Base-by-base conservation (phyloP, 2,888 invertebrate species). In the Brachypalpus laphriformis region DNA sequence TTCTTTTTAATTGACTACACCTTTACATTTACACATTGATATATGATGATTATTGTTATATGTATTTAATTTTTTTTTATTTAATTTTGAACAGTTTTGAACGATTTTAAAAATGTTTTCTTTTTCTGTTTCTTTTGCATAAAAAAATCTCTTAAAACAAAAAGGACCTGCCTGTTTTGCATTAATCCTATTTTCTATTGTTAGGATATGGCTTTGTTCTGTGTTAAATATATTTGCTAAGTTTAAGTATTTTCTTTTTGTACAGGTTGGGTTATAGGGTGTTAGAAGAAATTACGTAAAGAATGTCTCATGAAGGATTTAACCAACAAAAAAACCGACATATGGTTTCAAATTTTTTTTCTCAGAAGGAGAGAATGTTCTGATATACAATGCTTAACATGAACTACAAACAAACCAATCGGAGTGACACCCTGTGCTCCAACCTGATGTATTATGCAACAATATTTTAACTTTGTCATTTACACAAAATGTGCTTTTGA, bases 111-210 rank as follows among this genome's bases (percentile, higher is more conserved):
- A 65, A 75, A 74, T 57, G 40, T 49, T 40, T 51, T 22, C 42
- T 71, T 51, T 63, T 22, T 20, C n/a, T n/a, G n/a, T n/a, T n/a
- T n/a, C n/a, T 56, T 49, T 71, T 71, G 57, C 51, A 68, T 74
- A 56, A 56, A 72, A 80, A 75, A 80, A 51, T 34, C 56, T 42
- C 14, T 63, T 54, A 57, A 70, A 81, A 76, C 85, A 85, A 85
- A 85, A 76, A 85, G 85, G 85, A 81, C 85, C 85, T 85, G 85
- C 85, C 85, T 85, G 71, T 85, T 85, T 85, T 85, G 85, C 66
- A 78, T 75, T 83, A 51, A 68, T 74, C 68, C 68, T 83, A 74
- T 22, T 16, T 8, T 20, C 28, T 63, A 34, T 72, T 61, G 45
- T 37, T 25, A 40, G 40, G 20, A 56, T 42, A 70, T 70, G 49